phyloP scores from a whole-genome alignment of 2,113 vertebrate species.

The Tylochromis polylepis region DNA sequence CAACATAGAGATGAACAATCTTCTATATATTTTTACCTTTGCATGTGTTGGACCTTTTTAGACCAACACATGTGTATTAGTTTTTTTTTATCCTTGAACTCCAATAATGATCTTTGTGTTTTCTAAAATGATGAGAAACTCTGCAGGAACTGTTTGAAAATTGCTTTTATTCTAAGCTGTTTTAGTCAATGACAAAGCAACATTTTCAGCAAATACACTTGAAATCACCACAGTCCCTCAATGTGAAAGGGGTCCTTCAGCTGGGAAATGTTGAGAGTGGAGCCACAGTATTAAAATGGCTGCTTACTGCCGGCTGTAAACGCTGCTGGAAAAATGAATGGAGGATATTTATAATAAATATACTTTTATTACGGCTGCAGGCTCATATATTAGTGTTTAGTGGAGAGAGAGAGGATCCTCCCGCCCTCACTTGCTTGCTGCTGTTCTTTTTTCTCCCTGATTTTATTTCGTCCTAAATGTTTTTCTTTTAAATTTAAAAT shows the following conservation, averaged over 20 bases:
- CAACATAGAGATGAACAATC: neutral
- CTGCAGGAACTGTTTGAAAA: neutral
- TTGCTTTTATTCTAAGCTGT: neutral
- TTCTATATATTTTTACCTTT: neutral
- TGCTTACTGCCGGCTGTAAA: constrained; percentile 38
- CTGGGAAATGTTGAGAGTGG: neutral
- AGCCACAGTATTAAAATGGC: constrained; percentile 23
- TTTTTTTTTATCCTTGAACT: neutral
- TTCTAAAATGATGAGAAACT: neutral
- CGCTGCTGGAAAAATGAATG: constrained; percentile 25
- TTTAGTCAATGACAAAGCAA: neutral
- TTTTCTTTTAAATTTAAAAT: neutral
- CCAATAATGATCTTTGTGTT: neutral
- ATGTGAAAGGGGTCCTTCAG: neutral
- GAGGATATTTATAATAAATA: constrained; percentile 54
- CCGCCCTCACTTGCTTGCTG: neutral
- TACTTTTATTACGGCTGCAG: constrained; percentile 46
- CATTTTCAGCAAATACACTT: neutral
- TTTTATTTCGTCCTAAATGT: neutral
- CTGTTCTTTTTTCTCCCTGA: neutral
- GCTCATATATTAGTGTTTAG: constrained; percentile 39
- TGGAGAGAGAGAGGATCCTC: constrained; percentile 1
- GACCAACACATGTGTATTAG: neutral
- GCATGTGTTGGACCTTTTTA: neutral
- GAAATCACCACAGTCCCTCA: neutral